Conservation (phyloP, 2,113 vertebrate species). For the Trogon melanurus region DNA sequence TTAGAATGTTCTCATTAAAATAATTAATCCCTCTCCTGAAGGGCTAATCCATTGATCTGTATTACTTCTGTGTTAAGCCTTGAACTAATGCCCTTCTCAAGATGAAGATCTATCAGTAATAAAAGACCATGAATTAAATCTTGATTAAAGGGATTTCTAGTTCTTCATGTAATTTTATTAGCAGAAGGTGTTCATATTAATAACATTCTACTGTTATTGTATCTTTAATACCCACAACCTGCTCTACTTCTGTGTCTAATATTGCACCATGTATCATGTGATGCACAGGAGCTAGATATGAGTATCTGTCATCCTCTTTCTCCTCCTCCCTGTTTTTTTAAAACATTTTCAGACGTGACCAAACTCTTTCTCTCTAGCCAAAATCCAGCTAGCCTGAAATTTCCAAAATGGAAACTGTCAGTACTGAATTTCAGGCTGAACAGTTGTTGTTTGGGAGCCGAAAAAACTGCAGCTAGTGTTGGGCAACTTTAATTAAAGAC, state of each 20-base stretch:
- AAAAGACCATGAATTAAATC: constrained; percentile 1
- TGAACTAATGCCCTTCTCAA: not conserved
- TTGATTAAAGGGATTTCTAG: constrained; percentile 5
- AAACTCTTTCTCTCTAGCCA: not conserved
- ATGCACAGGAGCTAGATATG: not conserved
- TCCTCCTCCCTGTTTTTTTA: not conserved
- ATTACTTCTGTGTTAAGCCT: constrained; percentile 12
- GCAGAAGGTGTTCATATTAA: not conserved
- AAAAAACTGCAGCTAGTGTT: not conserved
- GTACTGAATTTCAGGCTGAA: not conserved
- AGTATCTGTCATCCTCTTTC: not conserved
- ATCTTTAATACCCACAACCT: not conserved
- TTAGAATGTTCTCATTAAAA: constrained; percentile 62
- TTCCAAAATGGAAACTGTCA: not conserved
- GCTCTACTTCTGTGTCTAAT: not conserved
- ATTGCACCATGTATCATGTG: not conserved
- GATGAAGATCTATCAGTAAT: constrained; percentile 13
- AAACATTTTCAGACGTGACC: not conserved
- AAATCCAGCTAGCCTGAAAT: not conserved
- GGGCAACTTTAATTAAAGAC: not conserved
- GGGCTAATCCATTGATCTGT: constrained; percentile 40
- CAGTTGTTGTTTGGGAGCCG: not conserved
- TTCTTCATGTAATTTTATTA: constrained; percentile 4
- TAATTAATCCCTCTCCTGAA: constrained; percentile 54
- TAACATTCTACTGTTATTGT: not conserved